These are phyloP conservation scores for Adineta ricciae DNA, from an alignment of 2,888 invertebrate species.

Conservation along the genomic window DNA sequence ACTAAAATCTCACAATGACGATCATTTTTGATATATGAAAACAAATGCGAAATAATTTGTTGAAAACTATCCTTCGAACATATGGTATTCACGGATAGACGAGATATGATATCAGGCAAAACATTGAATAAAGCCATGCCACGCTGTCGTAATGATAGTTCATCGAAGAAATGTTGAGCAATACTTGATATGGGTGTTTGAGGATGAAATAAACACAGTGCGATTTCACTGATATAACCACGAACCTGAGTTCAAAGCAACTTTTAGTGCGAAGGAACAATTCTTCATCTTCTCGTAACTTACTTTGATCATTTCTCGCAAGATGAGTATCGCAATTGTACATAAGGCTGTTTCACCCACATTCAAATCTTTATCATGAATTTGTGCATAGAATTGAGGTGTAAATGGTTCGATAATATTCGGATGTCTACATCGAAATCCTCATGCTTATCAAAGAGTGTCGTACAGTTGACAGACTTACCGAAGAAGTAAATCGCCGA, in stretches of 20 bases:
- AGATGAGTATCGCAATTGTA: conserved; percentile 1
- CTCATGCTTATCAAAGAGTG: background rate
- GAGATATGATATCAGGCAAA: background rate
- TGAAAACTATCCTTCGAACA: background rate
- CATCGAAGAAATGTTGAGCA: conserved; percentile 8
- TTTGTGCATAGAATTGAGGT: conserved; percentile 16
- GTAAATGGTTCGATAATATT: conserved; percentile 20
- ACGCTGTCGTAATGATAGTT: conserved; percentile 10
- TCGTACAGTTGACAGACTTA: background rate
- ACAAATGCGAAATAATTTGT: background rate
- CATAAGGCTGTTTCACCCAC: conserved; percentile 19
- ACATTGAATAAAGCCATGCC: background rate
- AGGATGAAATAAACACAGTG: conserved; percentile 19
- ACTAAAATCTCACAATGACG: conserved; percentile 17
- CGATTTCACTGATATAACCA: conserved; percentile 21
- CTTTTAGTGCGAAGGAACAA: background rate
- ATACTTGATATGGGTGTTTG: conserved; percentile 12
- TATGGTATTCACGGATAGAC: background rate
- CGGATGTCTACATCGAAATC: background rate
- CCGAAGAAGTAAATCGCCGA: conserved; percentile 5
- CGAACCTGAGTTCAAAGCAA: background rate
- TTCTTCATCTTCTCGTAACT: background rate
- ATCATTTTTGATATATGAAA: conserved; percentile 16
- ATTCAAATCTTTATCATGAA: conserved; percentile 16
- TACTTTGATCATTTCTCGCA: conserved; percentile 18